Base-by-base conservation (phyloP, 2,113 vertebrate species). In the Piprites chloris region DNA sequence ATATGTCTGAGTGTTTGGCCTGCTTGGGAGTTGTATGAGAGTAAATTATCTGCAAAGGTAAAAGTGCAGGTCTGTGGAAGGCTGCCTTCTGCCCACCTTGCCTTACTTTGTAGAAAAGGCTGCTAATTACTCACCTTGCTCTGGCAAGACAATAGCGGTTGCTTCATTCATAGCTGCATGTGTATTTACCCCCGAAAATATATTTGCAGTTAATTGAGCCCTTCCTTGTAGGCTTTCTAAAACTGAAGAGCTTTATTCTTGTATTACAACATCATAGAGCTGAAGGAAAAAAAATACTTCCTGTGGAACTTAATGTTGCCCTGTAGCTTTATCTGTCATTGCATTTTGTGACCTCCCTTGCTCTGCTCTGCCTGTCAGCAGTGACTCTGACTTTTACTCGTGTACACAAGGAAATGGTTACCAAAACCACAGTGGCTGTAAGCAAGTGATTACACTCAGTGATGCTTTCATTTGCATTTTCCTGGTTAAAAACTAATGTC, bases 321-420 rank as follows among this genome's bases (percentile, higher is more conserved):
- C 19, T 74, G 39, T 75, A 58, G 63, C 77, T 92, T 73, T 63
- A 55, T 47, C 49, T 89, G 7, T 75, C 24, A 2, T 24, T 77
- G 71, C 35, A 12, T 68, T 84, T 72, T 41, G 37, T 47, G 39
- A 58, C 8, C 18, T 71, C 56, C 37, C 59, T 83, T 77, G 79
- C 53, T 82, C 83, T 62, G 63, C 15, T 4, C 52, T 67, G 87
- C 55, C 26, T 91, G 42, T 67, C 58, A 88, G 1, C 72, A 59
- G 53, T 42, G 73, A n/a, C 91, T 87, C 81, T 47, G 23, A 85
- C 88, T 93, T 91, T 89, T 87, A 89, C 86, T 94, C 3, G 2
- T 6, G 7, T 92, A 85, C 58, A 81, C 39, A 50, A 93, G 94
- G 96, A 96, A 97, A 96, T 86, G 90, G 88, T 92, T 96, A 75